Evolutionary conservation across 2,797 vertebrate species (phyloP).

Genomic region (Vespertilio murinus): DNA sequence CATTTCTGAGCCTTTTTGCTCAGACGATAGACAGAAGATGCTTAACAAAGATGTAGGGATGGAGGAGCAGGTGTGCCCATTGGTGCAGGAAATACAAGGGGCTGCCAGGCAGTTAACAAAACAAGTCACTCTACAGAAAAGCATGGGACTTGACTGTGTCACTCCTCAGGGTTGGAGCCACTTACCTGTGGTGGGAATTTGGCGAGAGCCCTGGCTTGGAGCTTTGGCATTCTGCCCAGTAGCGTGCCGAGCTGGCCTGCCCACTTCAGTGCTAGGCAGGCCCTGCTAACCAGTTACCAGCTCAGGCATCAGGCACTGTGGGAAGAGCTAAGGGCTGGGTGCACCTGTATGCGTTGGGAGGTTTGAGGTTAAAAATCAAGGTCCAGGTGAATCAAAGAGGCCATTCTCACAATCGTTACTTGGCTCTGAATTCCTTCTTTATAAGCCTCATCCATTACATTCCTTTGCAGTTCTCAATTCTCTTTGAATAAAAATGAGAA

Average conservation of each 20-base stretch:
- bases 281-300: neutral
- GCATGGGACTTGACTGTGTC: neutral
- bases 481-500: neutral
- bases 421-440: neutral
- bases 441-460: neutral
- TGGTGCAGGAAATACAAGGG: neutral
- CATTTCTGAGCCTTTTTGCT: neutral
- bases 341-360: neutral
- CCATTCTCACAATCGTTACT: neutral
- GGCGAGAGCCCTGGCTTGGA: neutral
- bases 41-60: neutral
- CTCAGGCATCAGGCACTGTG: neutral
- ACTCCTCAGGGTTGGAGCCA: neutral
- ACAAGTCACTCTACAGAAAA: neutral
- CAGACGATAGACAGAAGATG: neutral
- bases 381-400: neutral
- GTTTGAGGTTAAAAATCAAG: neutral
- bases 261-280: neutral
- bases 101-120: conserved; percentile 20
- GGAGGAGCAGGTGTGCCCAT: neutral
- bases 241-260: neutral
- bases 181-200: neutral
- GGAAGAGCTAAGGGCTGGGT: neutral
- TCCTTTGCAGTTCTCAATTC: neutral
- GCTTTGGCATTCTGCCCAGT: neutral